Percentiles rank a stretch among this genome's conserved stretches.
Evolutionary conservation across 2,888 invertebrate genomes (phyloP).

Genomic region (Nemoura dubitans): DNA sequence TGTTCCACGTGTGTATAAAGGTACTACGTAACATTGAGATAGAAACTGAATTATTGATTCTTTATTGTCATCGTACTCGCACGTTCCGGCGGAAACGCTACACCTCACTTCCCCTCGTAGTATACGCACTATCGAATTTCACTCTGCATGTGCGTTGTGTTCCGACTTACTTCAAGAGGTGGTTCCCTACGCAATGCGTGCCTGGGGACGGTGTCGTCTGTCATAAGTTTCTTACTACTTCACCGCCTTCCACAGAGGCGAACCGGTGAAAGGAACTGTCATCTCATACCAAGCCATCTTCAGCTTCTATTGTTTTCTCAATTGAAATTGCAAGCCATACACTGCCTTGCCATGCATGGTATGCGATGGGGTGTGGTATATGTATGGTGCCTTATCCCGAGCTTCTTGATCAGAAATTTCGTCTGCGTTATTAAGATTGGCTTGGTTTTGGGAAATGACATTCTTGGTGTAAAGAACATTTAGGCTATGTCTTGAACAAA

Average conservation of each 20-base stretch:
- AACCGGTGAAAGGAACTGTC: not conserved
- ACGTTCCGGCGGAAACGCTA: not conserved
- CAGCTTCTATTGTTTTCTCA: not conserved
- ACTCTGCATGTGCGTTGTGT: not conserved
- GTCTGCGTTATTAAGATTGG: not conserved
- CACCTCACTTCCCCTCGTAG: not conserved
- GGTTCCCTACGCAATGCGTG: no score
- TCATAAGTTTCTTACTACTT: not conserved
- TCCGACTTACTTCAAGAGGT: no score
- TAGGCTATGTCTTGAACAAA: not conserved
- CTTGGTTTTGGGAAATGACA: not conserved
- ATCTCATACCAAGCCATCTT: not conserved
- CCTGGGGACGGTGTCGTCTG: not conserved
- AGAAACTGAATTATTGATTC: not conserved
- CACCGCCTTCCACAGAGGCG: not conserved
- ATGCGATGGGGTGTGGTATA: not conserved
- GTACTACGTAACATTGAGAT: not conserved
- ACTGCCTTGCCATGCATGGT: not conserved
- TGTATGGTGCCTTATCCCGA: not conserved
- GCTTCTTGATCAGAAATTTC: not conserved
- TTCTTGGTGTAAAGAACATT: not conserved
- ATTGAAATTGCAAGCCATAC: not conserved
- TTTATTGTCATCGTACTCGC: not conserved
- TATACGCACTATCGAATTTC: not conserved
- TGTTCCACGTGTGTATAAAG: not conserved